Conservation (phyloP, 2,797 vertebrate species). For the Lophius americanus region DNA sequence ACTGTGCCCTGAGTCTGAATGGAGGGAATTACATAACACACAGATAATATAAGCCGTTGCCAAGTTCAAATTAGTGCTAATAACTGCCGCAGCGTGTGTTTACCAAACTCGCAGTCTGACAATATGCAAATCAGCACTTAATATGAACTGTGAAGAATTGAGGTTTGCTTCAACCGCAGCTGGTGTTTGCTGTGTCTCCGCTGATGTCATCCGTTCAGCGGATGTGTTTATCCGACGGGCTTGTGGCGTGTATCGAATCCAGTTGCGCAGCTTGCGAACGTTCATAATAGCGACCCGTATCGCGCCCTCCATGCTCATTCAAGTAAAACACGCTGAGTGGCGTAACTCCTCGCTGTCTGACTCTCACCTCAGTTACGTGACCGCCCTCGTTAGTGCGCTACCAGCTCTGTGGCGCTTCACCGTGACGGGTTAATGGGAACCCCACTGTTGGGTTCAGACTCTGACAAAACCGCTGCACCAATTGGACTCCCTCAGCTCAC, state of each 20-base stretch:
- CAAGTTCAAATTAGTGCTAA: neutral
- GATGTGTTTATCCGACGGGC: slow-evolving; percentile 11
- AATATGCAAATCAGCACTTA: slow-evolving; percentile 9
- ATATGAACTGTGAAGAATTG: slow-evolving; percentile 6
- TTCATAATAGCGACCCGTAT: neutral
- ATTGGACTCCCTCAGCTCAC: slow-evolving; percentile 41
- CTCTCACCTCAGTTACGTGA: slow-evolving; percentile 57
- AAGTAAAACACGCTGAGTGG: slow-evolving; percentile 2
- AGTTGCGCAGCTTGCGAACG: slow-evolving; percentile 31
- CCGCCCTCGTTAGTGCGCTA: slow-evolving; percentile 27
- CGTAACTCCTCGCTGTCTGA: slow-evolving; percentile 35
- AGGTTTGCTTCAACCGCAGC: slow-evolving; percentile 36
- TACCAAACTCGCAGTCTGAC: slow-evolving; percentile 13
- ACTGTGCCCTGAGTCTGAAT: too few species aligned
- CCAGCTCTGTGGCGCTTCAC: slow-evolving; percentile 15
- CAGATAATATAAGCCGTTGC: neutral
- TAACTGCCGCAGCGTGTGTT: neutral
- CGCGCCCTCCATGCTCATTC: neutral
- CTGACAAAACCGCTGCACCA: slow-evolving; percentile 15
- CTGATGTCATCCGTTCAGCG: slow-evolving; percentile 8
- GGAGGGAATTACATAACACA: too few species aligned
- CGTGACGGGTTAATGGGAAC: slow-evolving; percentile 38
- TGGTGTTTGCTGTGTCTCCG: slow-evolving; percentile 28
- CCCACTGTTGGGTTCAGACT: slow-evolving; percentile 36
- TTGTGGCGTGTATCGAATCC: slow-evolving; percentile 15